A percentile compares a stretch with the other conserved stretches of the same genome.
Evolutionary conservation across 2,113 vertebrate genomes (phyloP).

Genomic region (Setophaga petechia): DNA sequence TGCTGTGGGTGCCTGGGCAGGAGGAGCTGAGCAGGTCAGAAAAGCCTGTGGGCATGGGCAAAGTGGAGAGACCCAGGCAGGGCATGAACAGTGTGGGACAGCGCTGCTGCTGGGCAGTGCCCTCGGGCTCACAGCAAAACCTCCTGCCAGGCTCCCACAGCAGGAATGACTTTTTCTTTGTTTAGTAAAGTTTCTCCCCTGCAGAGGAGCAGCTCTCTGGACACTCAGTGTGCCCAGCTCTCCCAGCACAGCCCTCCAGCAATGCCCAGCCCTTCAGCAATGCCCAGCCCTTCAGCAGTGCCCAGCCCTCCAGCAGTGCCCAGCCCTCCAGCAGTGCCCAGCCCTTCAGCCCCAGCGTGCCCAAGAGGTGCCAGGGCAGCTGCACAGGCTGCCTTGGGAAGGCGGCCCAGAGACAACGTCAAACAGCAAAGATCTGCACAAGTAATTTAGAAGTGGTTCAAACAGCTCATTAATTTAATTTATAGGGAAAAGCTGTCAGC

Average conservation of each 20-base stretch:
- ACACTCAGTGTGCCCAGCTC: not conserved
- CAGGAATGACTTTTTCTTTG: not conserved
- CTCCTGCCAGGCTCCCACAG: not conserved
- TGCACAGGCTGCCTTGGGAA: not conserved
- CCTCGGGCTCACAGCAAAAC: not conserved
- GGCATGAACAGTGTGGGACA: fast-evolving
- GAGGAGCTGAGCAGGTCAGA: not conserved
- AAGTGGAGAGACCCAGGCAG: not conserved
- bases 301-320: not conserved
- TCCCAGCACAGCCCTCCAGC: not conserved
- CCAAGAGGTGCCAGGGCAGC: fast-evolving
- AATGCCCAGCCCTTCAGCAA: not conserved
- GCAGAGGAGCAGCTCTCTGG: no score
- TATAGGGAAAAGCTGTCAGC: conserved; percentile 48
- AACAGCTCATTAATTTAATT: conserved; percentile 57
- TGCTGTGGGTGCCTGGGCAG: not conserved
- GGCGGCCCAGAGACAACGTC: not conserved
- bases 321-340: not conserved
- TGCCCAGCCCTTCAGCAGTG: not conserved
- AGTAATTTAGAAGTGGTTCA: not conserved
- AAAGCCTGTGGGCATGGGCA: not conserved
- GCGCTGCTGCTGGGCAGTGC: not conserved
- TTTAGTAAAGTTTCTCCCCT: not conserved
- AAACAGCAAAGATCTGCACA: not conserved
- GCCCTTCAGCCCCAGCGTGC: not conserved